phyloP scores from a whole-genome alignment of 2,888 invertebrate genomes.

The Chrysolina oricalcia region DNA sequence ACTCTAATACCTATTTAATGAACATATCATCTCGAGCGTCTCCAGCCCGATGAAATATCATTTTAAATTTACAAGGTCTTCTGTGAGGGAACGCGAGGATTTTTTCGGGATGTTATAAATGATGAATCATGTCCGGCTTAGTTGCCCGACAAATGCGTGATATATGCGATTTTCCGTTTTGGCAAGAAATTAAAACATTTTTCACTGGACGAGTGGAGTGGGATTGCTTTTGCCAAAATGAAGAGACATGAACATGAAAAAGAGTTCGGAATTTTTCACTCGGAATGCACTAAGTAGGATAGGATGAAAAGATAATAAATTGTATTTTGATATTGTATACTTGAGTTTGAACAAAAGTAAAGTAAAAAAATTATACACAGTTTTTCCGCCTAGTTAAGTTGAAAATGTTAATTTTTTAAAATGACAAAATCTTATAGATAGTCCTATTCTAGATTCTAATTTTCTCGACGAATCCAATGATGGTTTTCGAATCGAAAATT shows the following conservation, averaged over 20 bases:
- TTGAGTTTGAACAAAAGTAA: too few relatives aligned
- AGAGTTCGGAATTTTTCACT: too few relatives aligned
- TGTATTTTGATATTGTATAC: too few relatives aligned
- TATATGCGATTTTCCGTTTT: conserved; percentile 28
- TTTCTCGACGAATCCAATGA: too few relatives aligned
- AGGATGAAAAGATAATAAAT: too few relatives aligned
- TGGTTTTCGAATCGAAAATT: too few relatives aligned
- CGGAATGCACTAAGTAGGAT: too few relatives aligned
- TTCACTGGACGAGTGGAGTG: not conserved
- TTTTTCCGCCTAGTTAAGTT: too few relatives aligned
- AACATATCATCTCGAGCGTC: conserved; percentile 57
- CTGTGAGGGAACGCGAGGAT: not conserved
- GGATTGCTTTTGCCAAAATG: not conserved
- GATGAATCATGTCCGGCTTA: conserved; percentile 11
- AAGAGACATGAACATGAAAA: not conserved
- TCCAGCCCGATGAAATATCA: conserved; percentile 45
- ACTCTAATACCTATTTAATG: conserved; percentile 65
- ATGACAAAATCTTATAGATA: too few relatives aligned
- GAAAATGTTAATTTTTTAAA: too few relatives aligned
- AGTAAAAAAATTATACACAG: too few relatives aligned
- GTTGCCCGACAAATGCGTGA: conserved; percentile 28
- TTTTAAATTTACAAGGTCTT: conserved; percentile 44
- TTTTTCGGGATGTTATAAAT: conserved; percentile 14
- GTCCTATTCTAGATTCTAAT: too few relatives aligned
- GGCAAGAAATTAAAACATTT: conserved; percentile 28